Percentiles rank a stretch among this genome's conserved stretches.
Conservation (phyloP, 1,140 invertebrate genomes). For the Trissolcus basalis region DNA sequence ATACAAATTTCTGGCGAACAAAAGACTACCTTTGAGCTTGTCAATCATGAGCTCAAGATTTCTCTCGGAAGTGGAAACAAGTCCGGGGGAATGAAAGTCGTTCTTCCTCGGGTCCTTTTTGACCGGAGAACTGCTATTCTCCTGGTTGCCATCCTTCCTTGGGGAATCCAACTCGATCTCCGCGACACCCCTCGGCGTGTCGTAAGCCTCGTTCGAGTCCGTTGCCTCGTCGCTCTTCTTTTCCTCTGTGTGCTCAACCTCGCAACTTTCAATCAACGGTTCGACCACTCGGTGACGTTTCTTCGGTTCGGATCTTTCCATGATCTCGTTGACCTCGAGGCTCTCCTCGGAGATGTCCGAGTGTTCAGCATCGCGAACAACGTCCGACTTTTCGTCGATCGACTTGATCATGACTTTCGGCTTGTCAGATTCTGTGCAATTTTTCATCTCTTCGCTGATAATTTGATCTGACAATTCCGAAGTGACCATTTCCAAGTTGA, state of each 20-base stretch:
- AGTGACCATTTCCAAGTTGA: neutral
- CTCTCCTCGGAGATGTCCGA: slow-evolving; percentile 75
- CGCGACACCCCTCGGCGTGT: slow-evolving; percentile 67
- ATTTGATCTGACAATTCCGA: too few species aligned
- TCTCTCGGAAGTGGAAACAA: slow-evolving; percentile 67
- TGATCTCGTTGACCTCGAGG: slow-evolving; percentile 72
- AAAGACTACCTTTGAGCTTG: slow-evolving; percentile 70
- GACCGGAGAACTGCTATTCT: slow-evolving; percentile 45
- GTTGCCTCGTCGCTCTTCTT: slow-evolving; percentile 29
- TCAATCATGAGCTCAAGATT: slow-evolving; percentile 73
- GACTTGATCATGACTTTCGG: slow-evolving; percentile 9
- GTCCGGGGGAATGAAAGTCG: slow-evolving; percentile 60
- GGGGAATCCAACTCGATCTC: slow-evolving; percentile 71
- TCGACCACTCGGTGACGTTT: slow-evolving; percentile 53
- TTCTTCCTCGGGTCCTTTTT: slow-evolving; percentile 56
- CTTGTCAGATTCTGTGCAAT: slow-evolving; percentile 4
- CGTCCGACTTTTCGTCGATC: slow-evolving; percentile 56
- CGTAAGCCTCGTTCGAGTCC: slow-evolving; percentile 53
- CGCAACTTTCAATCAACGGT: slow-evolving; percentile 63
- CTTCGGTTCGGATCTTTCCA: slow-evolving; percentile 63
- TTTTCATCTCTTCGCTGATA: too few species aligned
- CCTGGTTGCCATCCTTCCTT: slow-evolving; percentile 63
- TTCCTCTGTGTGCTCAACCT: slow-evolving; percentile 45
- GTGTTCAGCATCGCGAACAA: slow-evolving; percentile 70
- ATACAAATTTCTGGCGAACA: too few species aligned